phyloP scores from a whole-genome alignment of 2,797 vertebrate genomes.

The Cyclura pinguis region DNA sequence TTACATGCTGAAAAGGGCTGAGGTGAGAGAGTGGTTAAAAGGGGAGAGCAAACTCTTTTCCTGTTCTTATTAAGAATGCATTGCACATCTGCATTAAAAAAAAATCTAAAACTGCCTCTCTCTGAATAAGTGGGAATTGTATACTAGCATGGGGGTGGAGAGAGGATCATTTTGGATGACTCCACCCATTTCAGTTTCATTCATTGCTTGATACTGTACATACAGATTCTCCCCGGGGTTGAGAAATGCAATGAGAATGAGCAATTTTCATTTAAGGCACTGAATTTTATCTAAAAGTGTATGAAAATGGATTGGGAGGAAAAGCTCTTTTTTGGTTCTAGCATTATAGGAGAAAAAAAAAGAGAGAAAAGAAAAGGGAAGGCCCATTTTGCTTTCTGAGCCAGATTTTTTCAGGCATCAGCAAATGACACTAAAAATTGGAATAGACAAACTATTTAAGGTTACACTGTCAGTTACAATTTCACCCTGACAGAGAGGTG shows the following conservation, averaged over 20 bases:
- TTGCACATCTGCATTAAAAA: constrained; percentile 75
- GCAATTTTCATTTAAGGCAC: constrained; percentile 31
- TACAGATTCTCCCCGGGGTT: constrained; percentile 50
- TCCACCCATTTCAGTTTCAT: constrained; percentile 56
- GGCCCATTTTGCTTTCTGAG: background rate
- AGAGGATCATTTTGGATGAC: constrained; percentile 59
- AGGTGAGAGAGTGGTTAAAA: constrained; percentile 82
- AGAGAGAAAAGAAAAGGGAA: background rate
- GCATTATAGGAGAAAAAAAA: constrained; percentile 13
- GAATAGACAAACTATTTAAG: constrained; percentile 26
- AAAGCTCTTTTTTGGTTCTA: constrained; percentile 24
- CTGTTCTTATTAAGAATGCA: constrained; percentile 82
- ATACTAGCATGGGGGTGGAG: constrained; percentile 50
- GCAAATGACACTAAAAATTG: constrained; percentile 28
- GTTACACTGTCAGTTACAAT: constrained; percentile 31
- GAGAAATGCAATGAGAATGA: constrained; percentile 47
- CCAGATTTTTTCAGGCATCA: constrained; percentile 22
- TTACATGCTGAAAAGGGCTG: constrained; percentile 82
- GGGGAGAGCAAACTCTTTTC: constrained; percentile 79
- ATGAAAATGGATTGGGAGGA: constrained; percentile 32
- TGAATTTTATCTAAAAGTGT: constrained; percentile 42
- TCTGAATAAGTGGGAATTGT: constrained; percentile 71
- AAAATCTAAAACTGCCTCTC: constrained; percentile 63
- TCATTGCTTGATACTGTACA: constrained; percentile 45
- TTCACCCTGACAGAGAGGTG: constrained; percentile 6